Percentiles rank a stretch among this genome's conserved stretches.
These are phyloP conservation scores for Tuta absoluta DNA, from an alignment of 2,888 invertebrate species.

Conservation along the genomic window DNA sequence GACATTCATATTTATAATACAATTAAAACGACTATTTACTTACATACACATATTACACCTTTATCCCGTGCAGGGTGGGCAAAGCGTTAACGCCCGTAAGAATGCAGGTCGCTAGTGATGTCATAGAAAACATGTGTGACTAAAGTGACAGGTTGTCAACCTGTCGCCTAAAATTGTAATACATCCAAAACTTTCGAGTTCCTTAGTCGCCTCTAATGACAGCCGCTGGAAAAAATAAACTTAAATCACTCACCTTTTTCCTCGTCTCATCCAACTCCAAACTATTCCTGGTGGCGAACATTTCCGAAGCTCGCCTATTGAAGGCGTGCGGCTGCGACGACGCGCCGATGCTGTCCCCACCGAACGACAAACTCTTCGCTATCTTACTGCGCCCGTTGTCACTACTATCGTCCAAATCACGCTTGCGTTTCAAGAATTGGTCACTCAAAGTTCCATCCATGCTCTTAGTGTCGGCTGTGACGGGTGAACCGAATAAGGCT, in stretches of 20 bases:
- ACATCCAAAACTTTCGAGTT: neutral
- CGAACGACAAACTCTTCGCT: slow-evolving; percentile 82
- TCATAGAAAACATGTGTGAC: no score
- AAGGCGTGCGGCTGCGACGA: slow-evolving; percentile 47
- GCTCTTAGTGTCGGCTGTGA: slow-evolving; percentile 65
- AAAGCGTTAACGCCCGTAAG: no score
- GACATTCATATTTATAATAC: no score
- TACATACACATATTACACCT: no score
- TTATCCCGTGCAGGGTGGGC: no score
- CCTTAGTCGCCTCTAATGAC: neutral
- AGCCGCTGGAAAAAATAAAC: neutral
- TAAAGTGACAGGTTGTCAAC: no score
- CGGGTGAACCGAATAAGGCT: slow-evolving; percentile 84
- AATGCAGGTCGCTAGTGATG: no score
- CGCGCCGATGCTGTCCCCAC: slow-evolving; percentile 62
- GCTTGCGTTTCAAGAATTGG: slow-evolving; percentile 71
- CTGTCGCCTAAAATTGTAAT: neutral
- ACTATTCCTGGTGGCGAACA: slow-evolving; percentile 54
- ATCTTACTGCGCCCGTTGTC: slow-evolving; percentile 71
- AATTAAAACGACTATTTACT: no score
- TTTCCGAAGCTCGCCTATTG: slow-evolving; percentile 66
- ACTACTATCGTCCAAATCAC: slow-evolving; percentile 65
- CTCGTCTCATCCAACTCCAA: slow-evolving; percentile 82
- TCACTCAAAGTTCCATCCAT: slow-evolving; percentile 53
- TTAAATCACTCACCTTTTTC: slow-evolving; percentile 79